Base-by-base conservation (phyloP, 2,797 vertebrate genomes). In the Gymnoscopelus braueri region DNA sequence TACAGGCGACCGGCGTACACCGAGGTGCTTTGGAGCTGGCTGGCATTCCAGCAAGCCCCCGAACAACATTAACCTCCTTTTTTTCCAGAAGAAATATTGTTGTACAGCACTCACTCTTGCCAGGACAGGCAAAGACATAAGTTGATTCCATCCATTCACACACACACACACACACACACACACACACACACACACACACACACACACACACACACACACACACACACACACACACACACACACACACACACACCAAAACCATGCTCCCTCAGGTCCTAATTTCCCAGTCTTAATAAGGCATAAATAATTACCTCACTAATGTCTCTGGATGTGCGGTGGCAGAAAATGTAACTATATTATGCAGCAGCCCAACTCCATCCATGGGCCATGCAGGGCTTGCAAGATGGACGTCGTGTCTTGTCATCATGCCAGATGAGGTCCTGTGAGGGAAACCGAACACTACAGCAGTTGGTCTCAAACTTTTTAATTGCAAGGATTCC, bases 261-360 rank as follows among this genome's bases (percentile, higher is more conserved):
- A 29, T 29, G 3, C 32, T 24, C 60, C n/a, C 26, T 29, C 26
- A 29, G 26, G 26, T 63, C 35, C 66, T 77, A 73, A 66, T 78
- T 67, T 71, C 64, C 65, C 54, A 69, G 29, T 63, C 59, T 61
- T 68, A 75, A 81, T 55, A 78, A 60, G 67, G 32, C 81, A 64
- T 83, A 63, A 87, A 70, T 86, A 80, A 80, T 83, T 51, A 70
- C 76, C 75, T 88, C 74, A 78, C 83, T 87, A 90, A 82, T 74
- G 62, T 52, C 61, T 64, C 78, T 78, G 66, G 84, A 74, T 80
- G 58, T 55, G 74, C 65, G 62, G 79, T 49, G 48, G 69, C 73
- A 81, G 62, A 81, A 84, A 59, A 72, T 66, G 71, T 72, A 75
- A 72, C 55, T 60, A 54, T 56, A 69, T 77, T 72, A 61, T 62